Percentiles rank a stretch among this genome's conserved stretches.
phyloP scores from a whole-genome alignment of 2,797 vertebrate genomes.

The Intellagama lesueurii region DNA sequence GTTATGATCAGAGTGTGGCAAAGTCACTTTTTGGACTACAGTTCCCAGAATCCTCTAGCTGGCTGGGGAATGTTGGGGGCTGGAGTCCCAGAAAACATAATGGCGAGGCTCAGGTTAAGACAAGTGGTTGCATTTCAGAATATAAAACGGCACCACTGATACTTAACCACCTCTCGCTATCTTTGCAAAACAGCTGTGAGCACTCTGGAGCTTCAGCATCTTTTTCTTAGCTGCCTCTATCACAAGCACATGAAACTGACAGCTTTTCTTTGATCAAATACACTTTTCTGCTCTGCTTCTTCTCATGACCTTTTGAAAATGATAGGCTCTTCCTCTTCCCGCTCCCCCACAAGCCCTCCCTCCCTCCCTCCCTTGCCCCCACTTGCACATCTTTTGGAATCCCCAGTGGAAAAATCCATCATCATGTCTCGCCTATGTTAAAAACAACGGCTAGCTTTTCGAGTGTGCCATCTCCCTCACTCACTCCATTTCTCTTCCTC shows the following conservation, averaged over 20 bases:
- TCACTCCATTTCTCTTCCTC: neutral
- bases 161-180: neutral
- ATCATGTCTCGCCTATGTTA: slow-evolving; percentile 27
- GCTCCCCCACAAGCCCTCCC: neutral
- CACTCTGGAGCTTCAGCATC: neutral
- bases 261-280: slow-evolving; percentile 34
- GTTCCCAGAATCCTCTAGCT: no score
- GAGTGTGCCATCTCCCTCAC: slow-evolving; percentile 22
- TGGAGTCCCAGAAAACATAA: no score
- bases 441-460: slow-evolving; percentile 22
- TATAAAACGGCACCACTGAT: neutral
- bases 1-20: no score
- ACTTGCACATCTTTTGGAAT: slow-evolving; percentile 24
- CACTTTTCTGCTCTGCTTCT: slow-evolving; percentile 39
- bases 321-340: slow-evolving; percentile 22
- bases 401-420: slow-evolving; percentile 38
- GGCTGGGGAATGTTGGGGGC: no score
- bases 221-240: slow-evolving; percentile 29
- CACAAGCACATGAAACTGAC: slow-evolving; percentile 28
- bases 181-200: slow-evolving; percentile 2
- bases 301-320: slow-evolving; percentile 44
- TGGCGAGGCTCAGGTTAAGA: no score
- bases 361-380: neutral
- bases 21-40: no score
- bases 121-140: neutral